A percentile compares a stretch with the other conserved stretches of the same genome.
Evolutionary conservation across 2,888 invertebrate genomes (phyloP).

Genomic region (Andrena marginata): DNA sequence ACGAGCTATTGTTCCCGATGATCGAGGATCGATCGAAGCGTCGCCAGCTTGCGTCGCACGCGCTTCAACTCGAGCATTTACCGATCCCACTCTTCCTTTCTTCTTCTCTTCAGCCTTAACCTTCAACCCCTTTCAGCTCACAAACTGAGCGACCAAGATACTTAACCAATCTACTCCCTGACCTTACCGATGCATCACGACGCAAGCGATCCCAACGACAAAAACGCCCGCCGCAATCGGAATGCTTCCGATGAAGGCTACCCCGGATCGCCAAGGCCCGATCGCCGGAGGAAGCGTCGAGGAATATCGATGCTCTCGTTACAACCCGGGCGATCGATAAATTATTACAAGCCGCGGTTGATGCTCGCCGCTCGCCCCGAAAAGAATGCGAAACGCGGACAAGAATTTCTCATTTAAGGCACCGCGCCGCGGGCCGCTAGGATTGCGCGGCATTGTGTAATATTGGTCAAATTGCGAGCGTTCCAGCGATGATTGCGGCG

Average conservation of each 20-base stretch:
- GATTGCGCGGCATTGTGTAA: conserved; percentile 63
- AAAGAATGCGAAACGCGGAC: conserved; percentile 51
- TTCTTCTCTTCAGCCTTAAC: too few species aligned
- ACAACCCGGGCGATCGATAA: conserved; percentile 14
- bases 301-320: neutral
- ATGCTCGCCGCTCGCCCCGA: conserved; percentile 25
- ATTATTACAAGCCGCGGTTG: conserved; percentile 28
- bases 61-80: neutral
- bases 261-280: too few species aligned
- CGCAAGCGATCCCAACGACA: too few species aligned
- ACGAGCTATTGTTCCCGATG: conserved; percentile 36
- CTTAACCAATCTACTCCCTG: too few species aligned
- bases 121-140: too few species aligned
- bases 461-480: conserved; percentile 48
- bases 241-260: too few species aligned
- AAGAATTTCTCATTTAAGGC: conserved; percentile 59
- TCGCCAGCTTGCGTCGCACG: conserved; percentile 4
- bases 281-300: neutral
- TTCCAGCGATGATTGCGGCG: conserved; percentile 55
- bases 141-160: too few species aligned
- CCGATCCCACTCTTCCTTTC: too few species aligned
- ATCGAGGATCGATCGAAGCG: conserved; percentile 15
- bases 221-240: too few species aligned
- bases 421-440: conserved; percentile 24
- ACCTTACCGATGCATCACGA: too few species aligned